Conservation (phyloP, 2,888 invertebrate species). For the Kryphioiulus occultus region DNA sequence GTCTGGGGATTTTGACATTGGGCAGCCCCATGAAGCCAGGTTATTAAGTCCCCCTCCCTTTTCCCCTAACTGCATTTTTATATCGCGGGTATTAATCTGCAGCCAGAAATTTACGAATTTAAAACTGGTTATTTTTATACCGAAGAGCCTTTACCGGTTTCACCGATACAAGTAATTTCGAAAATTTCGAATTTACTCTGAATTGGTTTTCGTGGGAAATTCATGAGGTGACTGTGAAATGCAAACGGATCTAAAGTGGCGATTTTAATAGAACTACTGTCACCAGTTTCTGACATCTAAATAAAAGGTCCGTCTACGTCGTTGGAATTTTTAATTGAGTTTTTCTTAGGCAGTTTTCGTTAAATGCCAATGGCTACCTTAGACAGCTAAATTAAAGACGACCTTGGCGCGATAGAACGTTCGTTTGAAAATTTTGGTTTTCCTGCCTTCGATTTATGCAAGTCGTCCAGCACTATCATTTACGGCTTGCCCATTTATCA, state of each 20-base stretch:
- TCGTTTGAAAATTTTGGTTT: background rate
- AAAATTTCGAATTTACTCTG: background rate
- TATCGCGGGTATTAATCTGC: background rate
- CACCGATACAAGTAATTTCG: background rate
- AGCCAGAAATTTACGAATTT: background rate
- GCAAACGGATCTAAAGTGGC: background rate
- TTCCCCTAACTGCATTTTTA: background rate
- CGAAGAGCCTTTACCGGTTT: background rate
- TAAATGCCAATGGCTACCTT: background rate
- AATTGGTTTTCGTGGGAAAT: background rate
- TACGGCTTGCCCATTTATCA: background rate
- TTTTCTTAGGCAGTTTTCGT: background rate
- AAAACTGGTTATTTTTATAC: background rate
- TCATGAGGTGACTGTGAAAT: background rate
- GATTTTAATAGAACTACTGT: background rate
- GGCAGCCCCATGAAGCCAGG: background rate
- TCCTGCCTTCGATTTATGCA: background rate
- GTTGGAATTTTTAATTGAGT: background rate
- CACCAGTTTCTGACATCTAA: background rate
- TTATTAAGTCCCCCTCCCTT: background rate
- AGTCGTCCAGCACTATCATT: background rate
- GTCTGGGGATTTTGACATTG: slow-evolving; percentile 22
- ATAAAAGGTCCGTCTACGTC: background rate
- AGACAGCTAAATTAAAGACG: background rate
- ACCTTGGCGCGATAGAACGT: background rate